Conservation (phyloP, 2,888 invertebrate genomes). For the Entomobrya multifasciata region DNA sequence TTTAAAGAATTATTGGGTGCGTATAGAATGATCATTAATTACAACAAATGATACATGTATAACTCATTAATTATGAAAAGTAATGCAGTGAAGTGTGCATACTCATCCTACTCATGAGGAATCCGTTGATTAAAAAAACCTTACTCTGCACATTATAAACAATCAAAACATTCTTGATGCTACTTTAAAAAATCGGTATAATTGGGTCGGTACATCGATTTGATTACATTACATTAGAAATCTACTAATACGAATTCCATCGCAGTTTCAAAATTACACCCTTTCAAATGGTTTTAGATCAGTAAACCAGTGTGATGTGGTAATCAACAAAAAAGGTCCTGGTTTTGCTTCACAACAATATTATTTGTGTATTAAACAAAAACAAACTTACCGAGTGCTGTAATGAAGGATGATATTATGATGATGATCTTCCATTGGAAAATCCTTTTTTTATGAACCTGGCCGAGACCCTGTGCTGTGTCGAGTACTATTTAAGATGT, state of each 20-base stretch:
- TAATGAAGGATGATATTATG: conserved; percentile 5
- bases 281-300: not conserved
- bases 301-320: too few species aligned
- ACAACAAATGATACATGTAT: too few species aligned
- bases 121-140: too few species aligned
- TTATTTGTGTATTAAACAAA: conserved; percentile 20
- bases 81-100: too few species aligned
- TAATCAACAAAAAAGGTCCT: not conserved
- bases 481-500: not conserved
- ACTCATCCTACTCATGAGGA: too few species aligned
- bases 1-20: too few species aligned
- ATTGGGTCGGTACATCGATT: too few species aligned
- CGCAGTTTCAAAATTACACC: conserved; percentile 15
- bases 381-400: conserved; percentile 24
- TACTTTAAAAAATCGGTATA: too few species aligned
- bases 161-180: too few species aligned
- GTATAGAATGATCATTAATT: too few species aligned
- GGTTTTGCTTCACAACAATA: not conserved
- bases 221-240: not conserved
- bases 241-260: conserved; percentile 23
- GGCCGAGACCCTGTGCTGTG: not conserved
- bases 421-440: not conserved
- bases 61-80: too few species aligned
- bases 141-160: too few species aligned
- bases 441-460: conserved; percentile 23